phyloP scores from a whole-genome alignment of 2,888 invertebrate genomes.

The Argynnis bischoffii region DNA sequence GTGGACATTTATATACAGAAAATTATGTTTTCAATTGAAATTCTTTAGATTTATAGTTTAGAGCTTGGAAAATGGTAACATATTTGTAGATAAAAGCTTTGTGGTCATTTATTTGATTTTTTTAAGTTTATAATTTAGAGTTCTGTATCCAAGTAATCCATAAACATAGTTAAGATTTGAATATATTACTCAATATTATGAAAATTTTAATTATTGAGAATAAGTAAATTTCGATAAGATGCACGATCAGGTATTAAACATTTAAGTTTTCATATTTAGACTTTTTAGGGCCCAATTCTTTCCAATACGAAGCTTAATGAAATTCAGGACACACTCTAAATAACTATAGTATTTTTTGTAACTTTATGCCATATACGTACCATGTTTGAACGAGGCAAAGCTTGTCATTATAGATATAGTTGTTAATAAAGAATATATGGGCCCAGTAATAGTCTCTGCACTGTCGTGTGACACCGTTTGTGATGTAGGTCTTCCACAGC shows the following conservation, averaged over 20 bases:
- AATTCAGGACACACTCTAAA: no score
- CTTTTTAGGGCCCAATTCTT: not conserved
- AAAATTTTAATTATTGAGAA: not conserved
- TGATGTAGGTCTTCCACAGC: conserved; percentile 1
- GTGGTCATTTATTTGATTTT: no score
- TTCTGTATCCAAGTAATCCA: no score
- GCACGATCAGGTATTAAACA: not conserved
- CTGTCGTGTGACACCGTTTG: not conserved
- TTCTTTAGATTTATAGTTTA: no score
- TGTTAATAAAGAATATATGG: not conserved
- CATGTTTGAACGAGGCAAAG: not conserved
- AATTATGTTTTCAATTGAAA: not conserved
- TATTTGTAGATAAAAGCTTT: no score
- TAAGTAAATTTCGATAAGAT: not conserved
- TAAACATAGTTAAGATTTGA: no score
- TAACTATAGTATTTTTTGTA: no score
- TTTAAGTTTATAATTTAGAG: no score
- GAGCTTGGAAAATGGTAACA: no score
- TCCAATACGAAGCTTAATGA: not conserved
- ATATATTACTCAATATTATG: no score
- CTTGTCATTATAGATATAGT: not conserved
- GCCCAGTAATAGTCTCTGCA: conserved; percentile 9
- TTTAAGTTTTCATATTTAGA: no score
- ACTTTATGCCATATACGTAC: not conserved
- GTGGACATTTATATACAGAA: no score